phyloP scores from a whole-genome alignment of 2,888 invertebrate genomes.

The Stratiomys singularior region DNA sequence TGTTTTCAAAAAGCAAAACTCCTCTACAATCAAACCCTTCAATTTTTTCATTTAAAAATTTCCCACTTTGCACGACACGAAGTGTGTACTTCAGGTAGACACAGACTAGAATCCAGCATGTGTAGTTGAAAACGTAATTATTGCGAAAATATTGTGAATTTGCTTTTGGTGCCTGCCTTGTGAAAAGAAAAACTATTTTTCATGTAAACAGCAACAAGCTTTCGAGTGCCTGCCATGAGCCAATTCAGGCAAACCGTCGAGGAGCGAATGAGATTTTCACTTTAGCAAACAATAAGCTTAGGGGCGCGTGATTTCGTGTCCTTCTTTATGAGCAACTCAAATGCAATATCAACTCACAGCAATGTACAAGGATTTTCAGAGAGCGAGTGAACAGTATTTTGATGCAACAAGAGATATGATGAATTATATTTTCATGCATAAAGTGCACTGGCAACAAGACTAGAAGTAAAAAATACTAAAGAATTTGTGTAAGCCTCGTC shows the following conservation, averaged over 20 bases:
- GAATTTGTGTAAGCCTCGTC: neutral
- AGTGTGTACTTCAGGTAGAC: conserved; percentile 7
- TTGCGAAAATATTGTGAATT: conserved; percentile 10
- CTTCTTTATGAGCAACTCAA: conserved; percentile 38
- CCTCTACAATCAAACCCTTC: too few relatives aligned
- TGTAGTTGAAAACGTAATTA: neutral
- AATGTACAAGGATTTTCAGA: neutral
- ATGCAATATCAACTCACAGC: conserved; percentile 28
- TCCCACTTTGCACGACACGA: neutral
- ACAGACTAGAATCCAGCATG: neutral
- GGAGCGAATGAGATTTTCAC: neutral
- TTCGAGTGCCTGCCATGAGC: conserved; percentile 3
- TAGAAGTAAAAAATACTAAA: neutral
- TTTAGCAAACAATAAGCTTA: conserved; percentile 39
- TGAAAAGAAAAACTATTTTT: neutral
- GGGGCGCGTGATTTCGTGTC: conserved; percentile 41
- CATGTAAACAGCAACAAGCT: conserved; percentile 14
- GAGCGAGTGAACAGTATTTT: neutral
- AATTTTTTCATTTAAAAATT: neutral
- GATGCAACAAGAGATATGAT: conserved; percentile 11
- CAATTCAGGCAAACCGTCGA: neutral
- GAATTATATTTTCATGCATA: neutral
- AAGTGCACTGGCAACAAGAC: neutral
- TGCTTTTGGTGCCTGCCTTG: neutral
- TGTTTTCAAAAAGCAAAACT: too few relatives aligned